Conservation (phyloP, 2,888 invertebrate genomes). For the Eupithecia dodoneata region DNA sequence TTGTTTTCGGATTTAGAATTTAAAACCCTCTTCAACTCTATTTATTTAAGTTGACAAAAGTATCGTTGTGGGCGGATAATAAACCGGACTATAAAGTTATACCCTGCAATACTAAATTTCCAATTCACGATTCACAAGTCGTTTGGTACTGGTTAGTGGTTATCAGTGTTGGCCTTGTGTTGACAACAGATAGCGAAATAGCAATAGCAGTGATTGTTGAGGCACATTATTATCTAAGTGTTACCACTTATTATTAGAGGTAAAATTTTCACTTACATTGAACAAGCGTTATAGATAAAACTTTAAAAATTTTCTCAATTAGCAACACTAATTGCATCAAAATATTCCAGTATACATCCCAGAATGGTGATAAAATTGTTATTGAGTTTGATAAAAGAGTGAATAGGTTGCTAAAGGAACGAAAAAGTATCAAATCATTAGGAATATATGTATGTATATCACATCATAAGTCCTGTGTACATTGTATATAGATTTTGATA, state of each 20-base stretch:
- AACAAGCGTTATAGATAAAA: background rate
- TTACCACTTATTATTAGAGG: slow-evolving; percentile 20
- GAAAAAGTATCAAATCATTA: background rate
- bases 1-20: background rate
- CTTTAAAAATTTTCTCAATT: background rate
- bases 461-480: background rate
- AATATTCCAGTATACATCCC: background rate
- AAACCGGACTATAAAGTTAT: slow-evolving; percentile 30
- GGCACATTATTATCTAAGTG: slow-evolving; percentile 33
- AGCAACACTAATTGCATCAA: background rate
- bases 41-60: slow-evolving; percentile 11
- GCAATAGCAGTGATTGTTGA: slow-evolving; percentile 39
- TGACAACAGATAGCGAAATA: slow-evolving; percentile 46
- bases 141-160: slow-evolving; percentile 44
- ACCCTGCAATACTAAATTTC: slow-evolving; percentile 30
- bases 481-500: background rate
- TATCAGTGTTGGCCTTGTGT: slow-evolving; percentile 49
- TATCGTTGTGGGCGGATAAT: slow-evolving; percentile 17
- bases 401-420: no score
- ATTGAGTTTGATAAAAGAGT: background rate
- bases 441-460: background rate
- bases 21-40: background rate
- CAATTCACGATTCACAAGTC: slow-evolving; percentile 34
- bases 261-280: slow-evolving; percentile 18
- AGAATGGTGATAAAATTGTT: background rate